These are phyloP conservation scores for Enteromius radiatus DNA, from an alignment of 2,797 vertebrate genomes.

Conservation along the genomic window DNA sequence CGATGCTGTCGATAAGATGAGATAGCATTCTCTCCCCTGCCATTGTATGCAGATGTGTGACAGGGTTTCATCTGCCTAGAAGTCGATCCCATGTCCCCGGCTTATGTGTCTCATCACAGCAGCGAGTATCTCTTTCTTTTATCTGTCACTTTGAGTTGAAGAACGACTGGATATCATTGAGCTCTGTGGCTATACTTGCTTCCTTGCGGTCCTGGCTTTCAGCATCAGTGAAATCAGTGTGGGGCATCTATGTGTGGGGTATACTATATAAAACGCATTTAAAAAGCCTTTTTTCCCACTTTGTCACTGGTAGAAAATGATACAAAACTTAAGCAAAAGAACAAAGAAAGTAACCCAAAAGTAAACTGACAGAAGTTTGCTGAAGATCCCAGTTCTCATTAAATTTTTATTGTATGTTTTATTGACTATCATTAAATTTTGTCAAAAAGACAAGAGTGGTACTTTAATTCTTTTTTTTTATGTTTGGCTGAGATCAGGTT, in stretches of 20 bases:
- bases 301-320: not conserved
- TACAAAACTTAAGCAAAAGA: not conserved
- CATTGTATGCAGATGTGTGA: constrained; percentile 56
- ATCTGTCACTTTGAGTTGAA: constrained; percentile 45
- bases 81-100: constrained; percentile 49
- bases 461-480: not conserved
- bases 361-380: not conserved
- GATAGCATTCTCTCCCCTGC: constrained; percentile 45
- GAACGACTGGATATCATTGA: constrained; percentile 41
- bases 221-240: constrained; percentile 4
- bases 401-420: not conserved
- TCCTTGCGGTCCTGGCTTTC: constrained; percentile 9
- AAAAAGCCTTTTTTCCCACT: no score
- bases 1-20: constrained; percentile 37
- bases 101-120: constrained; percentile 54
- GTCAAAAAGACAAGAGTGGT: not conserved
- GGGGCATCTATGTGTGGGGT: not conserved
- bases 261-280: not conserved
- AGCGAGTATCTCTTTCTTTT: constrained; percentile 48
- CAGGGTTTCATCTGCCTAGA: constrained; percentile 57
- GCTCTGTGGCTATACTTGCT: constrained; percentile 30
- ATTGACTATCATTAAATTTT: not conserved
- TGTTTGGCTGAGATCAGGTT: not conserved
- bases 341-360: no score
- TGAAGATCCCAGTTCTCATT: not conserved